phyloP scores from a whole-genome alignment of 2,113 vertebrate species.

The Zonotrichia leucophrys region DNA sequence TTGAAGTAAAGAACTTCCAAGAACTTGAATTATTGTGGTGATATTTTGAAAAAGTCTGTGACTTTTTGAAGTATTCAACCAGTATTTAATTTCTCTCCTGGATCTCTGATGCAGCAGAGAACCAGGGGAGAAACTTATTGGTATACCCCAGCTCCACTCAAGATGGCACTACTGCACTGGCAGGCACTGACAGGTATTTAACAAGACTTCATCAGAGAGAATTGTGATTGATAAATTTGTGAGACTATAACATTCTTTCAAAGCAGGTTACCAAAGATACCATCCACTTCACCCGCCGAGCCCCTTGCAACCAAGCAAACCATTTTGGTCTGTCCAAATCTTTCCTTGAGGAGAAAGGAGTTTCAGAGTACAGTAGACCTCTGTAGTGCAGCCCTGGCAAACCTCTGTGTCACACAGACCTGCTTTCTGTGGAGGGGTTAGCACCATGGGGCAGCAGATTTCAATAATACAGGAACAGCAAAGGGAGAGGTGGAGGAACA shows the following conservation, averaged over 20 bases:
- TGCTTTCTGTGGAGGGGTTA: background rate
- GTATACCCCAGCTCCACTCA: background rate
- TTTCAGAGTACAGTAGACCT: background rate
- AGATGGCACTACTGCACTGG: background rate
- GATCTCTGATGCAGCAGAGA: background rate
- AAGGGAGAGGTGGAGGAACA: rapidly evolving
- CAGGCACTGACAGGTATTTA: rapidly evolving
- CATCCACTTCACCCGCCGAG: background rate
- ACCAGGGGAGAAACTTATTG: background rate
- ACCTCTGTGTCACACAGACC: background rate
- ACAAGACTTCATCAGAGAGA: rapidly evolving
- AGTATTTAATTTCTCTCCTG: background rate
- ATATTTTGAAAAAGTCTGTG: background rate
- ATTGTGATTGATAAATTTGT: background rate
- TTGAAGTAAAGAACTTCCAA: background rate
- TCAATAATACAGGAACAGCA: background rate
- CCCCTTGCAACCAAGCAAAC: background rate
- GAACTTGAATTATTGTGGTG: background rate
- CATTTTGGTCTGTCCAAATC: background rate
- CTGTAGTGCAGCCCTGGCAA: background rate
- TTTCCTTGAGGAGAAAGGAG: background rate
- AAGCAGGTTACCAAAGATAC: background rate
- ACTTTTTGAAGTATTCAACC: background rate
- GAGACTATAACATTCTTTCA: background rate
- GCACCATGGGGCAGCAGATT: background rate